A percentile compares a stretch with the other conserved stretches of the same genome.
These are phyloP conservation scores for Mallateleia sp. DNA, from an alignment of 2,888 invertebrate species.

Conservation along the genomic window DNA sequence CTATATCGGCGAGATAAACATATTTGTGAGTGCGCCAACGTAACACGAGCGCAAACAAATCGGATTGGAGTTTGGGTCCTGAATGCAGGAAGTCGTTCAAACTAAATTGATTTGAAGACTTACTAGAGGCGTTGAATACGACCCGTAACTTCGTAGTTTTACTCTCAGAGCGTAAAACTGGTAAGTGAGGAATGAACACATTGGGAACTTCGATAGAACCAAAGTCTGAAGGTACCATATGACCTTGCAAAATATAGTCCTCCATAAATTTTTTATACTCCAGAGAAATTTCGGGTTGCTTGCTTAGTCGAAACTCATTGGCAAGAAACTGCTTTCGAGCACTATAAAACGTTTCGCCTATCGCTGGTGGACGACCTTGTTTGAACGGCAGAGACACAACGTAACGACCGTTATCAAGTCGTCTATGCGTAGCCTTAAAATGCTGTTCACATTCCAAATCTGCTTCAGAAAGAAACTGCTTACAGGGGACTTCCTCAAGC, in stretches of 20 bases:
- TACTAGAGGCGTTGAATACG: constrained; percentile 9
- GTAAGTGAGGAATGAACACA: constrained; percentile 35
- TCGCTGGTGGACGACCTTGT: neutral
- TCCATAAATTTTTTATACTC: neutral
- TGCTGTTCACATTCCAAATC: constrained; percentile 5
- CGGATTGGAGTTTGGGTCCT: neutral
- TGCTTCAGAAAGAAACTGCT: neutral
- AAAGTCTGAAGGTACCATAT: neutral
- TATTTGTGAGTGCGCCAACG: constrained; percentile 3
- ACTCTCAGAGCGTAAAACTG: neutral
- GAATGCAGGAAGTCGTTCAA: constrained; percentile 11
- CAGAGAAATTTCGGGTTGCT: neutral
- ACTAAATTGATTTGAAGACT: neutral
- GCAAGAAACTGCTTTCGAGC: too few relatives aligned
- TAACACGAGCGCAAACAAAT: constrained; percentile 1
- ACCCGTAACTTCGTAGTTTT: neutral
- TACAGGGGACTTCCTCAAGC: neutral
- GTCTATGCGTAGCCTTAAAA: neutral
- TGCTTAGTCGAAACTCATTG: neutral
- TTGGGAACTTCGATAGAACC: too few relatives aligned
- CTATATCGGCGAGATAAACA: constrained; percentile 13
- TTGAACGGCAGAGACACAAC: constrained; percentile 1
- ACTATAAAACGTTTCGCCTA: neutral
- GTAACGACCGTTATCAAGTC: neutral
- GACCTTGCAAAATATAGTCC: neutral